Evolutionary conservation across 30 jellyfish, hydroid and myxozoan species (phyloP), one percentile per base, ranked within the genome.

Genomic region (Turritopsis rubra): DNA sequence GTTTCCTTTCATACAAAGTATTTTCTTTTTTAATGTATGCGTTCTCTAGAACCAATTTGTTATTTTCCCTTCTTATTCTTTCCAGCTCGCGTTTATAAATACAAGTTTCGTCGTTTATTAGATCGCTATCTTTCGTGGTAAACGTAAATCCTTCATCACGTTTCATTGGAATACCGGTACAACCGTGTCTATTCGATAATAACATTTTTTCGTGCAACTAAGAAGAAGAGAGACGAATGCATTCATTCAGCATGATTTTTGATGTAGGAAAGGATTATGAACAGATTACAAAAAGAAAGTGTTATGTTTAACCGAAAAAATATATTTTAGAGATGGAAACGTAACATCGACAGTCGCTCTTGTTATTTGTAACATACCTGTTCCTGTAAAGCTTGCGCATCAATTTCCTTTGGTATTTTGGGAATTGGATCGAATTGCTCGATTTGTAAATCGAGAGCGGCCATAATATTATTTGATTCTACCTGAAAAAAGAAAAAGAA

Each of bases 361-460:
- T n/a, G n/a, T n/a, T n/a, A 41, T 41, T 3, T 41, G 60, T 41
- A 41, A 41, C 9, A 41, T 41, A 41, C 5, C 60, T 41, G 60
- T 41, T 41, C 60, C 60, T 41, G 60, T 13, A 41, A 41, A 41
- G 60, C 60, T 13, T 27, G 9, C 19, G 77, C 77, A 9, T 68
- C 77, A n/a, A n/a, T 68, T 68, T 27, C 77, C 9, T 23, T n/a
- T n/a, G 77, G 77, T 68, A 68, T 19, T 68, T 68, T 68, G 30
- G 77, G 77, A 19, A 68, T 68, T 27, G 77, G 77, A 68, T 68
- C 77, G 30, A 68, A 68, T 68, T 68, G 31, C 77, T 41, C 60
- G 60, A 41, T 41, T 5, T 41, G 60, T 41, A 41, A 41, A 41
- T 41, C 60, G 13, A 41, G 60, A 5, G 60, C 60, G 13, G 60